Percentiles rank a stretch among this genome's conserved stretches.
Evolutionary conservation across 2,113 vertebrate species (phyloP).

Genomic region (Deroptyus accipitrinus): DNA sequence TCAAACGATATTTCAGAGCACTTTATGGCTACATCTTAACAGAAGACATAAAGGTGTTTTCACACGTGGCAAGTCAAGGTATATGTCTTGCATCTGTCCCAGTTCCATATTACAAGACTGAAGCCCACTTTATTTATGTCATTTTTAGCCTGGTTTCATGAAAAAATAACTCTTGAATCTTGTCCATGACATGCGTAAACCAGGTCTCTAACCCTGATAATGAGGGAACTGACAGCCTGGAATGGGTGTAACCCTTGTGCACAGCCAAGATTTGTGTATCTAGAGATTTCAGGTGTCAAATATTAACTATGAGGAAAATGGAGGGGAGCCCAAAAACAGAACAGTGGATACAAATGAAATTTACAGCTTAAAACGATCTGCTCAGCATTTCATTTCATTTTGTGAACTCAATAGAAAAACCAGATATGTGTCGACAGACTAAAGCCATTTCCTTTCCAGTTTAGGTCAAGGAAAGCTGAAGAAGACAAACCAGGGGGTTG

Average conservation of each 20-base stretch:
- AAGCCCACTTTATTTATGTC: not conserved
- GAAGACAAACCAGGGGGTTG: not conserved
- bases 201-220: not conserved
- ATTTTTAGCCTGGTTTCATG: not conserved
- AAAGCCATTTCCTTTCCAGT: not conserved
- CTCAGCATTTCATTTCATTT: not conserved
- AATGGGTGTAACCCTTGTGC: accelerated
- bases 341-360: not conserved
- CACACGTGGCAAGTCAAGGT: not conserved
- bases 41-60: not conserved
- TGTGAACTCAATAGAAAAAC: not conserved
- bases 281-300: not conserved
- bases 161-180: not conserved
- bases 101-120: not conserved
- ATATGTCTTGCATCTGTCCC: not conserved
- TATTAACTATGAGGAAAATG: not conserved
- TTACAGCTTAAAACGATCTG: not conserved
- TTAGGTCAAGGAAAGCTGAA: not conserved
- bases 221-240: not conserved
- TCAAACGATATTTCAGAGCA: not conserved
- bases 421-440: not conserved
- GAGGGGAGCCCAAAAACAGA: accelerated
- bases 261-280: not conserved
- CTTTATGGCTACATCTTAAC: not conserved
- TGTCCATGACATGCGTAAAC: not conserved